Percentiles rank a stretch among this genome's conserved stretches.
Conservation (phyloP, 2,888 invertebrate species). For the Caenorhabditis uteleia region DNA sequence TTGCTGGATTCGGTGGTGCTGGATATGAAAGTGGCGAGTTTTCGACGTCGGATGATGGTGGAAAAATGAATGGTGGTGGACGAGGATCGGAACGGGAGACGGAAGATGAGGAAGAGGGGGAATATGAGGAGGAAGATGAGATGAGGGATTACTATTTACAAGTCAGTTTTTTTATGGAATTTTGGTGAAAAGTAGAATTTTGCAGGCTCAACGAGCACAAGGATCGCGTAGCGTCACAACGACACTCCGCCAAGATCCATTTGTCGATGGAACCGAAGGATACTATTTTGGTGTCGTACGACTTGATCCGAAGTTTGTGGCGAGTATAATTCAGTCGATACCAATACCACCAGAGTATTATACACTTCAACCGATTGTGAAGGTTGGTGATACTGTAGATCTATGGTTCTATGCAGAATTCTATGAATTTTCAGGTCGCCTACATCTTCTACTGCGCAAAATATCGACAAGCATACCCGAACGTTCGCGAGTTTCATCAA, state of each 20-base stretch:
- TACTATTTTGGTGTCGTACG: slow-evolving; percentile 45
- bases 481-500: slow-evolving; percentile 39
- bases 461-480: slow-evolving; percentile 36
- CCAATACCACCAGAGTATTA: slow-evolving; percentile 36
- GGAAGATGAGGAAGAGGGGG: slow-evolving; percentile 20
- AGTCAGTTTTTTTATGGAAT: neutral
- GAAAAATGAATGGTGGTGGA: neutral
- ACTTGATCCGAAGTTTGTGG: slow-evolving; percentile 22
- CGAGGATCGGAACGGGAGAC: slow-evolving; percentile 10
- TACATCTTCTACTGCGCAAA: slow-evolving; percentile 46
- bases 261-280: slow-evolving; percentile 24
- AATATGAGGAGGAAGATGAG: slow-evolving; percentile 30
- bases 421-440: slow-evolving; percentile 15
- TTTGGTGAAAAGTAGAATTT: neutral
- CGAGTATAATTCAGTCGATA: slow-evolving; percentile 22
- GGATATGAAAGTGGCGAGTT: slow-evolving; percentile 27
- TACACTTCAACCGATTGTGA: slow-evolving; percentile 29
- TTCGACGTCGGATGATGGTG: slow-evolving; percentile 11
- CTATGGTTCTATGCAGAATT: neutral
- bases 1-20: slow-evolving; percentile 8
- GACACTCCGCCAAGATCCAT: slow-evolving; percentile 2
- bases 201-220: slow-evolving; percentile 24
- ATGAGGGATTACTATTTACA: slow-evolving; percentile 10
- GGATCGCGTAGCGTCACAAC: slow-evolving; percentile 32
- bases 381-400: neutral